These are phyloP conservation scores for Syndactyla subalaris DNA, from an alignment of 2,797 vertebrate species.

Conservation along the genomic window DNA sequence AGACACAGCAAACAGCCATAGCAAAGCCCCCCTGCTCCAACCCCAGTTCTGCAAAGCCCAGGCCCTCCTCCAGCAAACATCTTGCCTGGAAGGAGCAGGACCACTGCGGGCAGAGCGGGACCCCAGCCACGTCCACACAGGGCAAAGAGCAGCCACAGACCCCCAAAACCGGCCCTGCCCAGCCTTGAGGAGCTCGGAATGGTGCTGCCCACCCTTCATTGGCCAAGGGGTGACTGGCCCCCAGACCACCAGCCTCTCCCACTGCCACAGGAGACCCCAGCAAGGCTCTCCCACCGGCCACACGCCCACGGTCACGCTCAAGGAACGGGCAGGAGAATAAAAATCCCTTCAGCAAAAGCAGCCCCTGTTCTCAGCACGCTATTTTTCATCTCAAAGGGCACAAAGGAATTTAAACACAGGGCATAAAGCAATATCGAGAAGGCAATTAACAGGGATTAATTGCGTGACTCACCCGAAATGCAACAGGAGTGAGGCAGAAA, in stretches of 20 bases:
- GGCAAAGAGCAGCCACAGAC: not conserved
- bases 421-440: conserved; percentile 24
- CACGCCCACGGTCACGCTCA: not conserved
- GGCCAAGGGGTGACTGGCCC: not conserved
- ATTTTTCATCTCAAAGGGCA: conserved; percentile 40
- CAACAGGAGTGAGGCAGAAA: not conserved
- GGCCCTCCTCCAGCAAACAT: not conserved
- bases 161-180: rapidly evolving
- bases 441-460: conserved; percentile 63
- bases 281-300: not conserved
- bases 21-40: not conserved
- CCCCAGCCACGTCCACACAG: rapidly evolving
- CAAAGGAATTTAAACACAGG: conserved; percentile 46
- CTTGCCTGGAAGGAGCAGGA: not conserved
- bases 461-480: conserved; percentile 41
- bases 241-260: not conserved
- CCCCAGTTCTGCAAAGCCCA: not conserved
- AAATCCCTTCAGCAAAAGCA: not conserved
- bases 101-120: rapidly evolving
- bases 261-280: rapidly evolving
- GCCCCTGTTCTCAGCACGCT: not conserved
- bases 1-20: rapidly evolving
- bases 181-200: rapidly evolving
- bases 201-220: not conserved
- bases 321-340: not conserved